Base-by-base conservation (phyloP, 2,113 vertebrate genomes). In the Neoarius graeffei region DNA sequence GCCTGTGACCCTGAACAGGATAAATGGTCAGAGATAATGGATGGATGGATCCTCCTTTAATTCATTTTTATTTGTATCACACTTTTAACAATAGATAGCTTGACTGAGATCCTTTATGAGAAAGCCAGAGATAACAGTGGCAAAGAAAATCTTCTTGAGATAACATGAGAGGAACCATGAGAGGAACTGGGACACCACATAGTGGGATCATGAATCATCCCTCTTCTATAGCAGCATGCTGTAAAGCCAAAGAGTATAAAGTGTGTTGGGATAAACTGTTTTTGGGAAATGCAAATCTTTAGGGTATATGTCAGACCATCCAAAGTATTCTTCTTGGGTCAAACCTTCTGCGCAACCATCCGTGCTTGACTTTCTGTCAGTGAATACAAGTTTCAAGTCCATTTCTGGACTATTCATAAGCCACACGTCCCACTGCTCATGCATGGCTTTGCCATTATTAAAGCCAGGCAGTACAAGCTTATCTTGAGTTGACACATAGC, bases 401-500 rank as follows among this genome's bases (percentile, higher is more conserved):
- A 60, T 73, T 60, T 13, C 84, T 66, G 60, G 20, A 67, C 20
- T 83, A 50, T 56, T 15, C 64, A 57, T 5, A 19, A 81, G 56
- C 20, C 64, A 48, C 66, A 25, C 23, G 59, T 71, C 48, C 10
- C 30, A 42, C n/a, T 81, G n/a, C 27, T 59, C 77, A 60, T 59
- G 50, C 42, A 42, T 69, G 85, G 76, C 50, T 81, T 86, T 59
- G 48, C 76, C 48, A 15, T 71, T 64, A 71, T 81, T 67, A 71
- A 69, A 57, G 27, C 62, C 77, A 77, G 11, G 48, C 50, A 80
- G 59, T 7, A 77, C 30, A 52, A 86, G 59, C n/a, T 52, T 86
- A 86, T 60, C 42, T 64, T 20, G 74, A 66, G 74, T 74, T 80
- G 77, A 59, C 50, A 86, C 30, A 50, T 76, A 59, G 56, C 71